Evolutionary conservation across 2,888 invertebrate species (phyloP).

Genomic region (Nomada hirtipes): DNA sequence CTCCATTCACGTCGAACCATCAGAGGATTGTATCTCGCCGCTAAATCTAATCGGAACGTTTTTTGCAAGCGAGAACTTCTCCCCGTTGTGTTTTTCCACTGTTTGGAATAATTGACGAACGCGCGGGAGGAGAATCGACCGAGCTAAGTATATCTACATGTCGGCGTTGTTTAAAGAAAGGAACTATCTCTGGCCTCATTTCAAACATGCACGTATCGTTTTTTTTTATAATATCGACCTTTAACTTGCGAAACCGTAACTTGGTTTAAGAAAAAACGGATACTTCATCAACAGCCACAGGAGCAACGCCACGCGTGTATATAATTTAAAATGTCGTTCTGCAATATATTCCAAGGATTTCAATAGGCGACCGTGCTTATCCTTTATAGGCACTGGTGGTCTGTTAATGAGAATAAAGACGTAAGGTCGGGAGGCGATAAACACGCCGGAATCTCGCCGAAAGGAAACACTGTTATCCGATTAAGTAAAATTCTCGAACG

Average conservation of each 20-base stretch:
- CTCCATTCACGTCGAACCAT: slow-evolving; percentile 37
- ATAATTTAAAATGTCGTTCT: neutral
- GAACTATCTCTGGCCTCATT: no score
- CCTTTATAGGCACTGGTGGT: neutral
- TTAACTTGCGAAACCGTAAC: neutral
- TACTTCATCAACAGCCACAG: neutral
- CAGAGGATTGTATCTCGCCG: neutral
- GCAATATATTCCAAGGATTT: slow-evolving; percentile 1
- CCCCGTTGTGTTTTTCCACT: neutral
- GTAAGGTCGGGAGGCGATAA: slow-evolving; percentile 20
- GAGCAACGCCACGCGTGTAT: neutral
- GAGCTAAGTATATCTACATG: neutral
- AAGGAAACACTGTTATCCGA: slow-evolving; percentile 53
- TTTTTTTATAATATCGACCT: neutral
- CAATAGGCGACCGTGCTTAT: slow-evolving; percentile 1
- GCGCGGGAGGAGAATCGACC: neutral
- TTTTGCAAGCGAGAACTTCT: neutral
- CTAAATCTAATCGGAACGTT: slow-evolving; percentile 6
- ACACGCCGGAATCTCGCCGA: neutral
- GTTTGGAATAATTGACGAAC: neutral
- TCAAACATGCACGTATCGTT: neutral
- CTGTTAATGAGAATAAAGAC: slow-evolving; percentile 32
- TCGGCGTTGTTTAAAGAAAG: no score
- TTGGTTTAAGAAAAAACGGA: neutral
- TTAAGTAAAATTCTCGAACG: slow-evolving; percentile 45